Percentiles rank a stretch among this genome's conserved stretches.
Evolutionary conservation across 2,113 vertebrate genomes (phyloP).

Genomic region (human): DNA sequence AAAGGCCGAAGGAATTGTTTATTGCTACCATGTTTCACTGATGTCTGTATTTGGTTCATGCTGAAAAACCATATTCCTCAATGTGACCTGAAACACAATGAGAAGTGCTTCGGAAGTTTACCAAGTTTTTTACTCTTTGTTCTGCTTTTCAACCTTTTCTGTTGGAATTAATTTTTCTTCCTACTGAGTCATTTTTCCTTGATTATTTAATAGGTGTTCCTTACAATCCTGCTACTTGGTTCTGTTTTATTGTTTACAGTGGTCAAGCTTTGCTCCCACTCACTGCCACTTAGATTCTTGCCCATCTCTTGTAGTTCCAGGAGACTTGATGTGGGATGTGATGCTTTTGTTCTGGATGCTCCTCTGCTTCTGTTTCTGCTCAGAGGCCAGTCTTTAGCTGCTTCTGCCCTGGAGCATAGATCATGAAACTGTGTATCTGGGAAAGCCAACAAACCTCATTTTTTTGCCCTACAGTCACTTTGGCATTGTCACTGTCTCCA

Average conservation of each 20-base stretch:
- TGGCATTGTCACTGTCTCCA: neutral
- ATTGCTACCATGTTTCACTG: neutral
- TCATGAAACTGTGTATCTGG: neutral
- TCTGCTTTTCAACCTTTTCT: slow-evolving; percentile 46
- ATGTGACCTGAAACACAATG: neutral
- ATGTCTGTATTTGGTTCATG: slow-evolving; percentile 15
- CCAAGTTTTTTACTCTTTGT: neutral
- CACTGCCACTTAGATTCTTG: neutral
- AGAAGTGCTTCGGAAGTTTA: neutral
- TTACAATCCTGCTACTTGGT: neutral
- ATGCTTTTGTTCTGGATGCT: neutral
- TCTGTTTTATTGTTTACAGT: neutral
- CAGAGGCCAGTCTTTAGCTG: neutral
- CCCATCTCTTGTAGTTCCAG: neutral
- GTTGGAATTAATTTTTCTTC: slow-evolving; percentile 7
- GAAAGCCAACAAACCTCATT: neutral
- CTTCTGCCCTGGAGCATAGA: neutral
- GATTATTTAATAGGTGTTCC: neutral
- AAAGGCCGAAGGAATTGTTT: neutral
- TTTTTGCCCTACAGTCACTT: neutral
- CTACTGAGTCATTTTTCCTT: neutral
- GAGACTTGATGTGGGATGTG: neutral
- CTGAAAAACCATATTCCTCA: neutral
- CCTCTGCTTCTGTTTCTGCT: neutral
- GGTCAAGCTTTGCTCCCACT: neutral